Conservation (phyloP, 2,888 invertebrate genomes). For the Chalcis sispes region DNA sequence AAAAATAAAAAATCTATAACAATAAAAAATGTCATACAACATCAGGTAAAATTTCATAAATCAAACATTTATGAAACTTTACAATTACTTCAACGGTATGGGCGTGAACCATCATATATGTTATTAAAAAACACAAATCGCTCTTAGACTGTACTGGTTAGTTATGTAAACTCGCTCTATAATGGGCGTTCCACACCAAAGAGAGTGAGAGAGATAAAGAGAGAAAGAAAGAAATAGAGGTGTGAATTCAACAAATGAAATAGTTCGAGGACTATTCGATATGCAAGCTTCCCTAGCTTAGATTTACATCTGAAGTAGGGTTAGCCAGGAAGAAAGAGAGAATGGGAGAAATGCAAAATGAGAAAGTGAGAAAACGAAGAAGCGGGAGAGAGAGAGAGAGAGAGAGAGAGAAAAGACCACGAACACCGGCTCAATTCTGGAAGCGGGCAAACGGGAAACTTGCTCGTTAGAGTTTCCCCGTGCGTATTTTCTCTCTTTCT, state of each 20-base stretch:
- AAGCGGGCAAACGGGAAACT: conserved; percentile 52
- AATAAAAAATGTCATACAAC: too few species aligned
- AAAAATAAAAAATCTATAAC: too few species aligned
- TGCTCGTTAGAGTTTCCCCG: conserved; percentile 59
- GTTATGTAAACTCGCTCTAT: conserved; percentile 36
- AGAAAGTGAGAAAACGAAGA: not conserved
- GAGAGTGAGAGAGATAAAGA: not conserved
- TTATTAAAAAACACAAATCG: too few species aligned
- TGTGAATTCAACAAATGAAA: conserved; percentile 58
- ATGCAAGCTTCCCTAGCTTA: conserved; percentile 48
- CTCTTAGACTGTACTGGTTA: not conserved
- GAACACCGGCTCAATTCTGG: conserved; percentile 53
- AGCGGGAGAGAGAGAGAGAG: not conserved
- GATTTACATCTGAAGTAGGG: conserved; percentile 43
- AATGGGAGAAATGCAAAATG: too few species aligned
- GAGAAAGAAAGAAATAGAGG: conserved; percentile 24
- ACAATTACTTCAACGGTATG: too few species aligned
- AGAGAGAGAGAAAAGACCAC: conserved; percentile 36
- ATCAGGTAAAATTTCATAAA: too few species aligned
- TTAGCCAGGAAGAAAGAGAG: conserved; percentile 41
- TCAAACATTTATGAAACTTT: too few species aligned
- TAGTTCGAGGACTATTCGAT: conserved; percentile 65
- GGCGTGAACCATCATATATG: too few species aligned
- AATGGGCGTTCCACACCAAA: too few species aligned
- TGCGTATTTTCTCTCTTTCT: not conserved